Conservation (phyloP, 2,888 invertebrate genomes). For the Branchipolynoe longqiensis region DNA sequence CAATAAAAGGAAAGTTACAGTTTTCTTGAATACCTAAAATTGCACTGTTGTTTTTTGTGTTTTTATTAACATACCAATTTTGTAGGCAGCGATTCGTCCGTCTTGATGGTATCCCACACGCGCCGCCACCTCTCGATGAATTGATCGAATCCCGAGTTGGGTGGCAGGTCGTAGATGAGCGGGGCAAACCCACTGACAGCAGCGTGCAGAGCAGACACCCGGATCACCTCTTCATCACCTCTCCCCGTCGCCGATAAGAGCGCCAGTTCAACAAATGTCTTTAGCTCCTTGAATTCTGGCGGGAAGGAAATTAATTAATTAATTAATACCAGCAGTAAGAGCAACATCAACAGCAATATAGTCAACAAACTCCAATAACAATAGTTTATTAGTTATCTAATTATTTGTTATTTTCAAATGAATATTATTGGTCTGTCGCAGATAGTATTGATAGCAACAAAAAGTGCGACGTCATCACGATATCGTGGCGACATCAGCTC, state of each 20-base stretch:
- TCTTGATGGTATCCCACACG: conserved; percentile 73
- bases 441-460: too few relatives aligned
- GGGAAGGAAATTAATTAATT: too few relatives aligned
- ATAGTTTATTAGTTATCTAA: too few relatives aligned
- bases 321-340: too few relatives aligned
- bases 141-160: conserved; percentile 67
- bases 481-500: too few relatives aligned
- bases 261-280: conserved; percentile 74
- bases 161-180: conserved; percentile 76
- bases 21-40: too few relatives aligned
- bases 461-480: too few relatives aligned
- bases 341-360: too few relatives aligned
- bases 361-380: too few relatives aligned
- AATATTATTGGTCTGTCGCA: too few relatives aligned
- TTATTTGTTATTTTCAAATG: too few relatives aligned
- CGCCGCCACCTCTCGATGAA: conserved; percentile 72
- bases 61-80: conserved; percentile 71
- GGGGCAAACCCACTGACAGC: conserved; percentile 78
- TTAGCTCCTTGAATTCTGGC: conserved; percentile 67
- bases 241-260: conserved; percentile 74
- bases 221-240: conserved; percentile 73
- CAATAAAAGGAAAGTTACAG: background rate
- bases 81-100: conserved; percentile 72
- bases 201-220: conserved; percentile 76
- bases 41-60: background rate